Evolutionary conservation across 2,888 invertebrate species (phyloP).

Genomic region (Campoletis raptor): DNA sequence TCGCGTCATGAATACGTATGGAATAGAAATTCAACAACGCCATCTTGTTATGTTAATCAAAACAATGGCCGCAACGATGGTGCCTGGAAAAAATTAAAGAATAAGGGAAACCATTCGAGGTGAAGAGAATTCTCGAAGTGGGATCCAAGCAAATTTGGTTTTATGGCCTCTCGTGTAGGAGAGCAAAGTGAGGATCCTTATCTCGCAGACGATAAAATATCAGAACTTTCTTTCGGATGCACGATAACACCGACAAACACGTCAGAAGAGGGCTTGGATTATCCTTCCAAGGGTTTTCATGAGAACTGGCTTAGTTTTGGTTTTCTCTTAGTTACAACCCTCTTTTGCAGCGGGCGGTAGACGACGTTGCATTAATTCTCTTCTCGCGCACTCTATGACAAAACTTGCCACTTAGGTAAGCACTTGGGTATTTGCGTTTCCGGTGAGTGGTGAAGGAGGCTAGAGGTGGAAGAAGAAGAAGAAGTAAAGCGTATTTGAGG

Average conservation of each 20-base stretch:
- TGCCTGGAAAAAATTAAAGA: neutral
- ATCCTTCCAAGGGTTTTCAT: slow-evolving; percentile 56
- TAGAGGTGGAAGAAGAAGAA: slow-evolving; percentile 21
- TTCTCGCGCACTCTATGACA: slow-evolving; percentile 41
- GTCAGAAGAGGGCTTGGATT: slow-evolving; percentile 26
- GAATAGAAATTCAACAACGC: neutral
- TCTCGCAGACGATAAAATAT: slow-evolving; percentile 5
- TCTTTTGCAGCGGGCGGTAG: neutral
- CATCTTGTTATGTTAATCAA: neutral
- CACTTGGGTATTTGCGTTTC: slow-evolving; percentile 69
- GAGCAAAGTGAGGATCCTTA: slow-evolving; percentile 1
- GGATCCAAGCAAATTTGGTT: neutral
- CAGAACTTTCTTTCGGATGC: neutral
- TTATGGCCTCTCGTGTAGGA: neutral
- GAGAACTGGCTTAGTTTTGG: slow-evolving; percentile 49
- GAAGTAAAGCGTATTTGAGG: slow-evolving; percentile 17
- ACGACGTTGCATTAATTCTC: slow-evolving; percentile 61
- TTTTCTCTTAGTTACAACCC: slow-evolving; percentile 33
- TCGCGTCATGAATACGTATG: neutral
- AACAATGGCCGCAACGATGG: neutral
- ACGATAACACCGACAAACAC: slow-evolving; percentile 17
- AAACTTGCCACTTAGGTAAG: slow-evolving; percentile 71
- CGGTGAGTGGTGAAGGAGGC: slow-evolving; percentile 36
- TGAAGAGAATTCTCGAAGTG: neutral
- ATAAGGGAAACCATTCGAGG: neutral